Evolutionary conservation across 2,888 invertebrate genomes (phyloP).

Genomic region (Chaetogeoica ovagalla): DNA sequence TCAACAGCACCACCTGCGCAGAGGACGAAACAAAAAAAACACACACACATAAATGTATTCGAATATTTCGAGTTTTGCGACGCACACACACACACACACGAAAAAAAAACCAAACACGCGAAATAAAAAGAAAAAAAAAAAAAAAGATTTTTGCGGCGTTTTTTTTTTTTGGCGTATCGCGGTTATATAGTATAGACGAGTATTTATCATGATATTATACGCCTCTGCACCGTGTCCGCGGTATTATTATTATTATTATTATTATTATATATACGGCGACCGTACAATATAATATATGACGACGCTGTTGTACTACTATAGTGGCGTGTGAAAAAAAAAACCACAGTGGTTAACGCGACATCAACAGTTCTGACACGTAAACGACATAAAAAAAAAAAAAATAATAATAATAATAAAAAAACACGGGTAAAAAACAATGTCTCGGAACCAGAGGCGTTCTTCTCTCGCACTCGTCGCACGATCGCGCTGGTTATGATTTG

Average conservation of each 20-base stretch:
- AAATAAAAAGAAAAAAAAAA: too few relatives aligned
- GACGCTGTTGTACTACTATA: slow-evolving; percentile 9
- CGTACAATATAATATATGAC: too few relatives aligned
- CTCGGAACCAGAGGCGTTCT: slow-evolving; percentile 38
- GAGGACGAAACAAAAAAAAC: not conserved
- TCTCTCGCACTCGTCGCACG: slow-evolving; percentile 40
- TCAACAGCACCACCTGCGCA: slow-evolving; percentile 85
- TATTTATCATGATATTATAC: too few relatives aligned
- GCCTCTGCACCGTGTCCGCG: too few relatives aligned
- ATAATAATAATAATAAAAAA: too few relatives aligned
- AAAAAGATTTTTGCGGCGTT: too few relatives aligned
- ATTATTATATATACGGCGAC: not conserved
- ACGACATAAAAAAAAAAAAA: slow-evolving; percentile 38
- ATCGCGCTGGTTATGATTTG: slow-evolving; percentile 41
- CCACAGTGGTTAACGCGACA: slow-evolving; percentile 44
- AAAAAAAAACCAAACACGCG: too few relatives aligned
- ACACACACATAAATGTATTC: too few relatives aligned
- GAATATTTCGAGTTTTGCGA: slow-evolving; percentile 22
- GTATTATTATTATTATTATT: too few relatives aligned
- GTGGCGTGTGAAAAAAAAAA: slow-evolving; percentile 48
- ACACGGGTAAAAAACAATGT: slow-evolving; percentile 28
- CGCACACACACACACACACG: too few relatives aligned
- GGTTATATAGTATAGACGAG: too few relatives aligned
- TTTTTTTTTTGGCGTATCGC: too few relatives aligned
- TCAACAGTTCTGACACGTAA: slow-evolving; percentile 50